Evolutionary conservation across 1,140 invertebrate species (phyloP), one percentile per base, ranked within the genome.

Genomic region (Pararge aegeria): DNA sequence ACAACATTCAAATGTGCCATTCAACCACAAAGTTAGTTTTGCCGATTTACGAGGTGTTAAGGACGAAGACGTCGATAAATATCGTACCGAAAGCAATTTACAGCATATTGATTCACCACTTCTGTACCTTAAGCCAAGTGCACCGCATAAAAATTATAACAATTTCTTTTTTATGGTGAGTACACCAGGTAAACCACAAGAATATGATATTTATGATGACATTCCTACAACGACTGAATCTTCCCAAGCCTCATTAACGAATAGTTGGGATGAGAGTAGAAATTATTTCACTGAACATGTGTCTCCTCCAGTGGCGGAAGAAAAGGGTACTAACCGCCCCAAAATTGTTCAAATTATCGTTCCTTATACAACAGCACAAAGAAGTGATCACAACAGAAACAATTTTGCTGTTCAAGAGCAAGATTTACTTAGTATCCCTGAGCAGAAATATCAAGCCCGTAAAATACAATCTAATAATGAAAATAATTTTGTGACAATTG

Each of bases 261-360:
- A 51, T 60, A 62, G 48, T 53, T 84, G 75, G 74, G 73, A 83
- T 40, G 73, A 77, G 53, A 82, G 60, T 59, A 70, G 61, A 67
- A 85, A 21, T 65, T 85, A 74, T 56, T 75, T 70, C 58, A 69
- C 63, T 49, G 66, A 78, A 57, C 73, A 76, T 38, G 66, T 51
- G 70, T 80, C 48, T 59, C 68, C 70, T 7, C 70, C 79, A 48
- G 64, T 60, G 19, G 69, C 76, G 21, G 67, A 65, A 42, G 66
- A 78, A 58, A 57, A 75, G 53, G 73, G 70, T 51, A 58, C 46
- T 5, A 73, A 71, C 48, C 69, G 82, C 57, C 81, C 90, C n/a
- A 93, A 92, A 76, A 84, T 94, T 80, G 90, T 94, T 10, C 95
- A 95, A 85, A 94, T 95, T 55, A 94, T 96, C 27, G 94, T 96